Base-by-base conservation (phyloP, 2,797 vertebrate species). In the Jordanella pulchra region DNA sequence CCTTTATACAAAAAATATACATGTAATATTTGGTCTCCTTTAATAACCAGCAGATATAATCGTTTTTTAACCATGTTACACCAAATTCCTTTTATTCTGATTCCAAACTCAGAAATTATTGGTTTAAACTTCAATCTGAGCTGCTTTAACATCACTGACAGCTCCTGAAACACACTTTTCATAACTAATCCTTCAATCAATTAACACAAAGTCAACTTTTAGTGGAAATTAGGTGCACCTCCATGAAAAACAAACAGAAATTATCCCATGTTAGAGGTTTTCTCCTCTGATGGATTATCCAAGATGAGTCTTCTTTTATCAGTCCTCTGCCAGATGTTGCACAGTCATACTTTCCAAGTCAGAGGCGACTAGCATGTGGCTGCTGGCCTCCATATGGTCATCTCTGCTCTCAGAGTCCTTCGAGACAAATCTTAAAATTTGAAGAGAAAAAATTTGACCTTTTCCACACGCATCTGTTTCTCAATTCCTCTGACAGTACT, bases 261-360 rank as follows among this genome's bases (percentile, higher is more conserved):
- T 3, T 21, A 50, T 47, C 23, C 68, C 32, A 14, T 0, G 50
- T 70, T 51, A 50, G 27, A 39, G 63, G 45, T 53, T 14, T 12
- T 18, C n/a, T 50, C 69, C 45, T 76, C 63, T 55, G 80, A 75
- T 73, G 66, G 80, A 68, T 65, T 58, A 64, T 42, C 58, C 28
- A 67, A 77, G 84, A 64, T 55, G 64, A 23, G 55, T 70, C 65
- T 84, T 73, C 82, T 86, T 88, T 86, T 91, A 86, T 93, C 92
- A 86, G 83, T 75, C 77, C 69, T 85, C 82, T 92, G 91, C 90
- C 88, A 87, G 78, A 75, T 82, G 65, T 80, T 75, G 72, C 83
- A 83, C 76, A 67, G 90, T 93, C 91, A 93, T 85, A 92, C 87
- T 94, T 93, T 93, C 90, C 92, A 85, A 89, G 93, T 93, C 89